These are phyloP conservation scores for Anthopleura xanthogrammica DNA, from an alignment of 92 coral and sea anemone genomes.

Conservation along the genomic window DNA sequence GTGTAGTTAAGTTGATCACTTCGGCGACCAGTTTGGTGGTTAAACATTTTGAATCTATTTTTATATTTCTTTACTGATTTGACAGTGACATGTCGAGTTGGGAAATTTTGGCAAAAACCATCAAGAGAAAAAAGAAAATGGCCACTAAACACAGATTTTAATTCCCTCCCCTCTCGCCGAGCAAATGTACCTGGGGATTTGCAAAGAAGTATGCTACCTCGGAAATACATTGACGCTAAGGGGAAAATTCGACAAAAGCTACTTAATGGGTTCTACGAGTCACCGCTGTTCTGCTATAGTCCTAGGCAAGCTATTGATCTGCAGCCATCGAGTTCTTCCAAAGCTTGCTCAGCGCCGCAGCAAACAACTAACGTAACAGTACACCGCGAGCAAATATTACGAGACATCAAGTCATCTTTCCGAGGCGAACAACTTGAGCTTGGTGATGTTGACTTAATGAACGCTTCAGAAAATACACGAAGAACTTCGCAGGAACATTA, in stretches of 20 bases:
- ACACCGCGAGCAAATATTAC: constrained; percentile 7
- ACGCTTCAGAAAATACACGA: constrained; percentile 5
- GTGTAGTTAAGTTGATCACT: constrained; percentile 17
- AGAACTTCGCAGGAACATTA: constrained; percentile 26
- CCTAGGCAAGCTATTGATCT: constrained; percentile 68
- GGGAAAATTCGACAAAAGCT: constrained; percentile 73
- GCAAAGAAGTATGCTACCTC: constrained; percentile 27
- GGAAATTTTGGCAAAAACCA: constrained; percentile 66
- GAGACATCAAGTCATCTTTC: neutral
- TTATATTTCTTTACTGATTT: neutral
- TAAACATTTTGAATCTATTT: constrained; percentile 9
- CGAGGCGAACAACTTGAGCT: neutral
- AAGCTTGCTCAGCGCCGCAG: constrained; percentile 20
- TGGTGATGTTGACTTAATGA: constrained; percentile 16
- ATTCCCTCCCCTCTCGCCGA: constrained; percentile 9
- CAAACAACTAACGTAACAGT: constrained; percentile 31
- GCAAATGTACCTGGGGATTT: constrained; percentile 12
- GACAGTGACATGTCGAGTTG: constrained; percentile 53
- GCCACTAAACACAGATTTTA: constrained; percentile 25
- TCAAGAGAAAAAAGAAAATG: constrained; percentile 53
- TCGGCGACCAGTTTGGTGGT: neutral
- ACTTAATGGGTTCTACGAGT: constrained; percentile 79
- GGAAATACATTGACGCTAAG: constrained; percentile 51
- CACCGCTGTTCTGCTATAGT: constrained; percentile 59
- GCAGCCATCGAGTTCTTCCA: constrained; percentile 44